Evolutionary conservation across 2,797 vertebrate species (phyloP).

Genomic region (Micromesistius poutassou): DNA sequence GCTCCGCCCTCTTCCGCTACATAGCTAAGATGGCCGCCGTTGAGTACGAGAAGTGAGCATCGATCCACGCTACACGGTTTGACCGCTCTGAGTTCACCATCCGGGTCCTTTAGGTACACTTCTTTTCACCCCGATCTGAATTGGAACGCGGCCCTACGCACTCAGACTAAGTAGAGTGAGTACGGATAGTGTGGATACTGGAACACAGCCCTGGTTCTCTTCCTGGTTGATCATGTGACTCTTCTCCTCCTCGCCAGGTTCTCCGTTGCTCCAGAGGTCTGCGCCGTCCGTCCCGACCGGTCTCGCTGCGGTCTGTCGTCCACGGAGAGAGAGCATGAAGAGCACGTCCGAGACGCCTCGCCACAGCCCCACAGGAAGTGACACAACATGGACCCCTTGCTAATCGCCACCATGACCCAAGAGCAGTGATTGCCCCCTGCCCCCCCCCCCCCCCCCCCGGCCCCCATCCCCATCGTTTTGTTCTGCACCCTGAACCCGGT

Average conservation of each 20-base stretch:
- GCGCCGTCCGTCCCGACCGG: slow-evolving; percentile 14
- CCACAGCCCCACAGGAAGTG: slow-evolving; percentile 47
- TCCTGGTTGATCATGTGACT: slow-evolving; percentile 14
- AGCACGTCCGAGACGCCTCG: slow-evolving; percentile 40
- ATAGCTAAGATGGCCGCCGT: no score
- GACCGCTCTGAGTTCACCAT: no score
- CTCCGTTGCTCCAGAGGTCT: slow-evolving; percentile 20
- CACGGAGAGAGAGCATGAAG: slow-evolving; percentile 53
- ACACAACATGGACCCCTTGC: slow-evolving; percentile 54
- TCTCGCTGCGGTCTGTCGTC: slow-evolving; percentile 12
- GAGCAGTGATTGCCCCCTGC: slow-evolving; percentile 58
- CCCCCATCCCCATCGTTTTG: slow-evolving; percentile 32
- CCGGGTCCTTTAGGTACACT: no score
- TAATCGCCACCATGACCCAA: slow-evolving; percentile 54
- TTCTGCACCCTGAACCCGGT: slow-evolving; percentile 41
- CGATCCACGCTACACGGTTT: no score
- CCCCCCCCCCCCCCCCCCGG: slow-evolving; percentile 38
- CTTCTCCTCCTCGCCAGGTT: slow-evolving; percentile 48
- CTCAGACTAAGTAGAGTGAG: no score
- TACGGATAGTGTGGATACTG: no score
- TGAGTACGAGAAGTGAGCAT: no score
- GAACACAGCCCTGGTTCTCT: slow-evolving; percentile 12
- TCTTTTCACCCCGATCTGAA: no score
- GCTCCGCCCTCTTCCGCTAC: no score
- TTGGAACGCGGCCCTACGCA: no score